These are phyloP conservation scores for Pollimyrus isidori DNA, from an alignment of 2,113 vertebrate genomes.

Conservation along the genomic window DNA sequence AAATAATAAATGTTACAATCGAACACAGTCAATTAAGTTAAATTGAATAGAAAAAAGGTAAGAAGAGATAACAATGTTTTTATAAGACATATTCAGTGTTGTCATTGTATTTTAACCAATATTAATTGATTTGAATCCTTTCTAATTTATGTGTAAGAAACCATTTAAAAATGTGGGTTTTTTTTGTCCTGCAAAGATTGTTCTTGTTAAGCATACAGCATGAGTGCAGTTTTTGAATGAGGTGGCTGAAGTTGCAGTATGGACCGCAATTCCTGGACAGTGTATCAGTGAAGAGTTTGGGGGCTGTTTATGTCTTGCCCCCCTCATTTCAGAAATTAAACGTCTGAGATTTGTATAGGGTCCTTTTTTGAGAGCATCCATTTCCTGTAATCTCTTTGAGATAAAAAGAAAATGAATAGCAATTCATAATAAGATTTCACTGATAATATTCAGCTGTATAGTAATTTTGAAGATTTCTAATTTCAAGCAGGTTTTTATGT, in stretches of 20 bases:
- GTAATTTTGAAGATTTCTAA: background rate
- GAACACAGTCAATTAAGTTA: background rate
- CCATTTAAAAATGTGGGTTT: background rate
- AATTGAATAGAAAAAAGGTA: background rate
- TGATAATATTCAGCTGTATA: background rate
- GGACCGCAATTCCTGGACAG: background rate
- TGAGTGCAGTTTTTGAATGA: background rate
- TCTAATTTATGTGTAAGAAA: background rate
- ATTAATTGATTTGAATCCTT: background rate
- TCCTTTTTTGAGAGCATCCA: background rate
- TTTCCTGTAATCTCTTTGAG: background rate
- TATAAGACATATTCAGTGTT: background rate
- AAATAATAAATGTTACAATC: background rate
- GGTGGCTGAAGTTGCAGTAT: background rate
- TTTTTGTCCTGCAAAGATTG: background rate
- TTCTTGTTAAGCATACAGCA: background rate
- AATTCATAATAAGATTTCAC: background rate
- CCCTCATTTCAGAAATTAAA: background rate
- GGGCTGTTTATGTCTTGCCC: background rate
- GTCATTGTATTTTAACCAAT: background rate
- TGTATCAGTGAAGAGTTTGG: background rate
- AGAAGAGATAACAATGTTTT: background rate
- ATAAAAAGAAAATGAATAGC: background rate
- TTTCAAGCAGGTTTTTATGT: background rate
- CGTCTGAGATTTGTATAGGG: background rate